phyloP scores from a whole-genome alignment of 2,113 vertebrate species.

The Antidorcas marsupialis region DNA sequence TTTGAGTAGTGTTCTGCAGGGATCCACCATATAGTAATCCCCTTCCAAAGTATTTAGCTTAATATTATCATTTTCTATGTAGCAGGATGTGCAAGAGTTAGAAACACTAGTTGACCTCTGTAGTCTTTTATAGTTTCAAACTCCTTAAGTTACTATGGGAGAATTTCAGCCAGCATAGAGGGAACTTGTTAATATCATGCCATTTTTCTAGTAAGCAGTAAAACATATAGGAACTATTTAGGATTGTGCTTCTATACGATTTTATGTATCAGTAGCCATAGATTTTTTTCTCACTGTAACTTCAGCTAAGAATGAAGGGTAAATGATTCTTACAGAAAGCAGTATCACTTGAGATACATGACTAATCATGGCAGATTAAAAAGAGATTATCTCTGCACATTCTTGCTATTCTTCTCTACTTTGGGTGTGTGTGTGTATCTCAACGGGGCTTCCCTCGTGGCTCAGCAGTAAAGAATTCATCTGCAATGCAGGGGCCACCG shows the following conservation, averaged over 20 bases:
- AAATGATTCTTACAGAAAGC: constrained; percentile 70
- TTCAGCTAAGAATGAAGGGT: constrained; percentile 70
- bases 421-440: background rate
- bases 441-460: accelerated
- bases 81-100: background rate
- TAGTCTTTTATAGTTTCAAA: background rate
- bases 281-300: constrained; percentile 29
- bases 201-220: background rate
- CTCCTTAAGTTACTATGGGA: background rate
- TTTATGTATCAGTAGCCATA: background rate
- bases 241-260: background rate
- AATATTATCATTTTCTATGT: background rate
- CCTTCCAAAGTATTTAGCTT: background rate
- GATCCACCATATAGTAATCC: background rate
- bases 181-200: background rate
- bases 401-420: background rate
- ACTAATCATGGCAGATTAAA: constrained; percentile 71
- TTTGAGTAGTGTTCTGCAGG: background rate
- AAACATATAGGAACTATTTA: background rate
- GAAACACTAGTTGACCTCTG: background rate
- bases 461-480: background rate
- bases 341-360: constrained; percentile 53
- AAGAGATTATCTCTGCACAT: constrained; percentile 44
- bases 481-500: background rate
- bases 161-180: background rate